These are phyloP conservation scores for Pseudomugil gertrudae DNA, from an alignment of 2,797 vertebrate species.

Conservation along the genomic window DNA sequence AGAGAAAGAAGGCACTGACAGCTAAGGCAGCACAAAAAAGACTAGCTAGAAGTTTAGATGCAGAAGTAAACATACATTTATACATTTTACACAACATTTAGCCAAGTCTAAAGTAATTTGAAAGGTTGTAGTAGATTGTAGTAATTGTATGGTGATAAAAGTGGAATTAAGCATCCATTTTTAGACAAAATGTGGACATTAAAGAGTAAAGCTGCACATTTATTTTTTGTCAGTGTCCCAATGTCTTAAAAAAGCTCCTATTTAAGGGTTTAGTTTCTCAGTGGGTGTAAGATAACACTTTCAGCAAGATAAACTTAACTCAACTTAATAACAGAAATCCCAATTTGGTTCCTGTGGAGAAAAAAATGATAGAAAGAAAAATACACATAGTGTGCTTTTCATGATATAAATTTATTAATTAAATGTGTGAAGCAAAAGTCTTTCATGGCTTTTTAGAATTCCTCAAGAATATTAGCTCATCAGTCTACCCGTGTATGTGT, in stretches of 20 bases:
- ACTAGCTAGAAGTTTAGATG: not conserved
- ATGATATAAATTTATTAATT: constrained; percentile 25
- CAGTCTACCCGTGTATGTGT: constrained; percentile 28
- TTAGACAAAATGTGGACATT: not conserved
- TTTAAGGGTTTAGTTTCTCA: not conserved
- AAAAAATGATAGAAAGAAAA: constrained; percentile 20
- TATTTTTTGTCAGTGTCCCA: not conserved
- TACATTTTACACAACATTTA: not conserved
- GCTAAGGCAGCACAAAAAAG: not conserved
- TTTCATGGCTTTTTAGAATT: constrained; percentile 31
- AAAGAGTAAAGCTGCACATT: not conserved
- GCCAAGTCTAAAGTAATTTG: constrained; percentile 10
- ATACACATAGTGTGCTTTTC: constrained; percentile 22
- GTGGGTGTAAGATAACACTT: not conserved
- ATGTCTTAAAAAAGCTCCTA: not conserved
- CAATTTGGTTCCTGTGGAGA: constrained; percentile 1
- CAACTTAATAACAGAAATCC: constrained; percentile 3
- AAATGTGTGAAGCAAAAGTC: constrained; percentile 27
- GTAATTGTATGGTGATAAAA: too few species aligned
- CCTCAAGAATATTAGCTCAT: constrained; percentile 9
- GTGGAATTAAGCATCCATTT: not conserved
- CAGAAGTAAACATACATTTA: constrained; percentile 1
- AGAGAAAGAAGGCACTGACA: constrained; percentile 4
- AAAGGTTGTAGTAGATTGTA: not conserved
- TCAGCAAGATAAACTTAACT: constrained; percentile 12